phyloP scores from a whole-genome alignment of 1,140 invertebrate genomes.

The Pentalonia nigronervosa region DNA sequence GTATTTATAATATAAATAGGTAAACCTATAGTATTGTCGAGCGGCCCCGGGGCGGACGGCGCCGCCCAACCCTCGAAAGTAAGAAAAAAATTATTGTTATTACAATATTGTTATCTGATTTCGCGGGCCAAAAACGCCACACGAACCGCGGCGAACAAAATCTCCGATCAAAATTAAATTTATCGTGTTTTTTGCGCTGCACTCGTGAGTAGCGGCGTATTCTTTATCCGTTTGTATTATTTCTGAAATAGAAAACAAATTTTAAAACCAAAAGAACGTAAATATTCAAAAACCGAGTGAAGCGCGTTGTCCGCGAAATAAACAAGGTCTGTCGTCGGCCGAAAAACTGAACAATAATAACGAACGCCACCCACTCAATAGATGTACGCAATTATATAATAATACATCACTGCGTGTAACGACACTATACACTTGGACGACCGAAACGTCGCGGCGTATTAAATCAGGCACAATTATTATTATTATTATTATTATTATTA shows the following conservation, averaged over 20 bases:
- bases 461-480: neutral
- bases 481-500: neutral
- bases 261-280: too few relatives aligned
- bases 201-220: neutral
- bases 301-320: neutral
- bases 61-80: neutral
- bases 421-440: neutral
- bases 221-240: neutral
- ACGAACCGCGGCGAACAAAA: neutral
- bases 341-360: too few relatives aligned
- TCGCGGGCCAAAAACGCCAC: neutral
- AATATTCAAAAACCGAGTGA: too few relatives aligned
- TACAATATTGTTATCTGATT: neutral
- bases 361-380: neutral
- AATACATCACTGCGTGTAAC: neutral
- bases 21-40: neutral
- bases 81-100: constrained; percentile 20
- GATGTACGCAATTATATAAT: neutral
- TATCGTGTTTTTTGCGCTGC: neutral
- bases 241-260: neutral
- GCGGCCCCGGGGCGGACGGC: neutral
- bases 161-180: neutral
- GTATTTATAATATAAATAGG: constrained; percentile 16
- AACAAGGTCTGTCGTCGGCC: neutral
- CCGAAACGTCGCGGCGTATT: neutral